Evolutionary conservation across 2,113 vertebrate species (phyloP), one percentile per base, ranked within the genome.

Genomic region (Mesembrinibis cayennensis): DNA sequence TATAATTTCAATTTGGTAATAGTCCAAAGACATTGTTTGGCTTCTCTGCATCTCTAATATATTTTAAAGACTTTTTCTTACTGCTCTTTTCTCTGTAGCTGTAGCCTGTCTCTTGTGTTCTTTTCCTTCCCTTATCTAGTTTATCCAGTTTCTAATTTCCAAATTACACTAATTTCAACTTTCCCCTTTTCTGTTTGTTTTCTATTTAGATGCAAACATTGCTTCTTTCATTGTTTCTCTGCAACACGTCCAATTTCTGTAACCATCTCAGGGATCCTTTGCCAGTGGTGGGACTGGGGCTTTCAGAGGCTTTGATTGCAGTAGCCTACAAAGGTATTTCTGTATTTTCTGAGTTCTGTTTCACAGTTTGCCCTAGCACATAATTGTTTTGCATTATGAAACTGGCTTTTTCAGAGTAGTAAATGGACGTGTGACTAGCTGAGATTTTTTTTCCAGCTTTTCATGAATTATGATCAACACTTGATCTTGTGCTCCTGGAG

Each of bases 1-100:
- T 91, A 32, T 77, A 90, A 95, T 96, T 96, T 94, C 74, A 85
- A 77, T 82, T 94, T 93, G 87, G 93, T 93, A 79, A 47, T 29
- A 36, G 27, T 91, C 90, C 93, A 95, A 94, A 90, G 70, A 58
- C 62, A 69, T 87, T 13, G 59, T 80, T 82, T 82, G 53, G 49
- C 87, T 96, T 88, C 65, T 69, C 84, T 69, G 91, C 78, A 85
- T 85, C 71, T 40, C 40, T 91, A 87, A 82, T 69, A 80, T 67
- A 56, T 76, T 96, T 93, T 85, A 77, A 96, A 89, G 69, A 90
- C 22, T 62, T 76, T 47, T 83, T 62, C 63, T 40, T 61, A 65
- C n/a, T 93, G 82, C 27, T 87, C 62, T 90, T 94, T 89, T 72
- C 66, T 87, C 47, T 27, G 26, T 55, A 89, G 72, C 78, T 53